Base-by-base conservation (phyloP, 2,797 vertebrate genomes). In the Channa striata region DNA sequence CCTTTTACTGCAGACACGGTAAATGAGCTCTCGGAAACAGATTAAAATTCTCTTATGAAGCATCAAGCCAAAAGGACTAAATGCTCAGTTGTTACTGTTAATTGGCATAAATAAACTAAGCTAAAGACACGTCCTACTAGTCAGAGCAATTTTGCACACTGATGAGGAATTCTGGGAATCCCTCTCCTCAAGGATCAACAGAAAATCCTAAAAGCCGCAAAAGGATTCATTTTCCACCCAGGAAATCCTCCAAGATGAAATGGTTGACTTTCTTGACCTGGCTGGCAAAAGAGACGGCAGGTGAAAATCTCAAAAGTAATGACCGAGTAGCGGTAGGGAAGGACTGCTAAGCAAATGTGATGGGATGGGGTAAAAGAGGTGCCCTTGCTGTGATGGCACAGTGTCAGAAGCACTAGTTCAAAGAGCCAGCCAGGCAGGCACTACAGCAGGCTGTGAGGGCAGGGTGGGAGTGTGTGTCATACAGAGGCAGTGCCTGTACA, bases 321-420 rank as follows among this genome's bases (percentile, higher is more conserved):
- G 59, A 42, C 64, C 43, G 57, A 59, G 50, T 30, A 39, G 50
- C 5, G 13, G 47, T 16, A 36, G 42, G 56, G 11, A 42, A 34
- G 49, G 46, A 21, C 44, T 40, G 59, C 50, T 37, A 53, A 47
- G 39, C 1, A 17, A 62, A 69, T 73, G 62, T 50, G 79, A 70
- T 50, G 57, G 59, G 47, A 63, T 52, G 36, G 20, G 60, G 19
- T 6, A 23, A 40, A 60, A 79, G 78, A 78, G 80, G 77, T 83
- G 80, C 66, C 85, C 77, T 88, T 82, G 82, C 77, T 54, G 78
- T 46, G 67, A 82, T 78, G 58, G 78, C 76, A 77, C 68, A 33
- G 60, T 59, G 85, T 87, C 81, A 85, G 80, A 74, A 46, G 69
- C 65, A 70, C 49, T 10, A 79, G 85, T 91, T 92, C 86, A 91